Evolutionary conservation across 2,888 invertebrate species (phyloP), one percentile per base, ranked within the genome.

Genomic region (Lasioglossum calceatum): DNA sequence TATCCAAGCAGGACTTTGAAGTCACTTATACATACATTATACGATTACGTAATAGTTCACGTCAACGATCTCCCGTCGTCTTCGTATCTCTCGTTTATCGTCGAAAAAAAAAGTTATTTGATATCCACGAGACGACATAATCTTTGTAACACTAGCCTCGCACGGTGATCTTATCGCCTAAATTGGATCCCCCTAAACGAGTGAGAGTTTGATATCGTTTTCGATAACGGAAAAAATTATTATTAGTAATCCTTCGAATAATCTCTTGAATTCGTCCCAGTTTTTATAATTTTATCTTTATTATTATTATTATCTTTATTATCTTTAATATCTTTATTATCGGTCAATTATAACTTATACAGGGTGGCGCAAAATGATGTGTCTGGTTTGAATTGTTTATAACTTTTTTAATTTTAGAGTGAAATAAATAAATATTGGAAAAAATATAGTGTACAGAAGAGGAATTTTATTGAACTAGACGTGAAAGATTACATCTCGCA

Each of bases 21-120:
- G 61, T 84, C 81, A 42, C 32, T 36, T 61, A 4, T n/a, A 44
- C 58, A 4, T n/a, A 36, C 58, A 71, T n/a, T 23, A 77, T 47
- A 44, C 0, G 19, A 78, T 82, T 78, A 50, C 61, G 27, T 82
- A 82, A 82, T 16, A 74, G 54, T 42, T 44, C 42, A 36, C 71
- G 39, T 50, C 23, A 42, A 12, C 32, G 7, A 39, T 70, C 23
- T 23, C 5, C 36, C 36, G 50, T 61, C 44, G 39, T 27, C 61
- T 27, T 47, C 44, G 44, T 54, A 32, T 44, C 42, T 5, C 4
- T 4, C 5, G 23, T 64, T 77, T 19, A 36, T 19, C 23, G 7
- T 32, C 5, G 36, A n/a, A n/a, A n/a, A n/a, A 64, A 64, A 64
- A 64, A 64, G 19, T 64, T 32, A 32, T 27, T 16, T 8, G 16